Evolutionary conservation across 2,888 invertebrate species (phyloP).

Genomic region (Mylabris sibirica): DNA sequence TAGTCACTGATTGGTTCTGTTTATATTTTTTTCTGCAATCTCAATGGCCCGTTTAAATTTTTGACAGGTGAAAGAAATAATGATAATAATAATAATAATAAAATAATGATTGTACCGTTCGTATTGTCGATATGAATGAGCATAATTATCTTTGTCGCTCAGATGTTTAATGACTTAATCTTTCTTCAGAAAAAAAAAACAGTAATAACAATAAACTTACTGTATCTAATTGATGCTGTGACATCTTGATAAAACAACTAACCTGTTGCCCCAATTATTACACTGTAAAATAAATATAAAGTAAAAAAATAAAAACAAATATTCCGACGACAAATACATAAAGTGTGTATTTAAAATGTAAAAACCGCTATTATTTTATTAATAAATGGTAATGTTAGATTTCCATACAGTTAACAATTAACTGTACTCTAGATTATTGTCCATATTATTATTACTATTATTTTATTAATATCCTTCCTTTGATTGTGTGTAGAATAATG

Average conservation of each 20-base stretch:
- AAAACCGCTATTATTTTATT: conserved; percentile 10
- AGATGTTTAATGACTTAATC: background rate
- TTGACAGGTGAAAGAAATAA: too few relatives aligned
- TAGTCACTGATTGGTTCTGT: too few relatives aligned
- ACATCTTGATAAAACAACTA: background rate
- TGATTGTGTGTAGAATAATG: background rate
- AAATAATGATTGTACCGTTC: too few relatives aligned
- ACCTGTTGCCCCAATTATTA: background rate
- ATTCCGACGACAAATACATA: background rate
- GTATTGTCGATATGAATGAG: background rate
- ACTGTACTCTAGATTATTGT: conserved; percentile 3
- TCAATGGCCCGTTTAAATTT: too few relatives aligned
- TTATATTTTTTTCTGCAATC: too few relatives aligned
- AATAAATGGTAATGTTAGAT: conserved; percentile 3
- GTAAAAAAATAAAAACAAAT: background rate
- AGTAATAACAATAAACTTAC: background rate
- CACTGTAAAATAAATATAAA: background rate
- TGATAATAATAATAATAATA: too few relatives aligned
- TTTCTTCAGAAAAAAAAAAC: background rate
- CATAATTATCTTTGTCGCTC: background rate
- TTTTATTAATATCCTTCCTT: background rate
- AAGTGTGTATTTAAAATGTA: background rate
- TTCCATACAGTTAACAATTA: conserved; percentile 10
- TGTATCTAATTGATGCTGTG: background rate
- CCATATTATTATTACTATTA: background rate